Percentiles rank a stretch among this genome's conserved stretches.
Evolutionary conservation across 2,113 vertebrate genomes (phyloP).

Genomic region (Phyllostomus hastatus): DNA sequence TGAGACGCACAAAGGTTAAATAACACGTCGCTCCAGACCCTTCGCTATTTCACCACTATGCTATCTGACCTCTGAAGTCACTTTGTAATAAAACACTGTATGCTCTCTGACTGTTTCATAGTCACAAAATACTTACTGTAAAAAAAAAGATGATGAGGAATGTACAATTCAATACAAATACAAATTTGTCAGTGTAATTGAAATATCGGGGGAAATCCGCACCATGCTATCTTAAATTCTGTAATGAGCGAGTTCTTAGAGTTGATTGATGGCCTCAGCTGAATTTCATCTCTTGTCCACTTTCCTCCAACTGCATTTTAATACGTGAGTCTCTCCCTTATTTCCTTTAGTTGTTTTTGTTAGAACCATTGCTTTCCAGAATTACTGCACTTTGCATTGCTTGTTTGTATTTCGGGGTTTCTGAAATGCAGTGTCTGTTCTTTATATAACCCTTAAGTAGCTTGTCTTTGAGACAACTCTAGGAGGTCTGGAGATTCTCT

Average conservation of each 20-base stretch:
- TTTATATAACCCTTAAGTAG: background rate
- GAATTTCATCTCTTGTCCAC: background rate
- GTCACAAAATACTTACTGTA: background rate
- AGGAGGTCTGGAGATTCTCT: background rate
- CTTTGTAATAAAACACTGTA: background rate
- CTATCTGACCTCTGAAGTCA: background rate
- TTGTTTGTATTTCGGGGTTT: background rate
- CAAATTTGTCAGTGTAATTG: conserved; percentile 1
- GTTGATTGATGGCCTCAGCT: background rate
- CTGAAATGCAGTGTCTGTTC: background rate
- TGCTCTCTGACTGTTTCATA: background rate
- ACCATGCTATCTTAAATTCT: background rate
- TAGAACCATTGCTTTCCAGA: background rate
- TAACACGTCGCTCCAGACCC: background rate
- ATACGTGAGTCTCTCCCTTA: background rate
- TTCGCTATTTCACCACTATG: background rate
- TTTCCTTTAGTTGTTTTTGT: conserved; percentile 13
- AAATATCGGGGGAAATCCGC: background rate
- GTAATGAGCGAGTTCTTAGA: background rate
- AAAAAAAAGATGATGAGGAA: background rate
- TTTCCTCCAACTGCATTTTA: background rate
- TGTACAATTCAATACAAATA: background rate
- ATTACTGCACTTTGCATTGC: background rate
- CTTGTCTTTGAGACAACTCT: background rate
- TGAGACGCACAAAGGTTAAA: background rate